A percentile compares a stretch with the other conserved stretches of the same genome.
Evolutionary conservation across 2,888 invertebrate species (phyloP).

Genomic region (Parthenolecanium corni): DNA sequence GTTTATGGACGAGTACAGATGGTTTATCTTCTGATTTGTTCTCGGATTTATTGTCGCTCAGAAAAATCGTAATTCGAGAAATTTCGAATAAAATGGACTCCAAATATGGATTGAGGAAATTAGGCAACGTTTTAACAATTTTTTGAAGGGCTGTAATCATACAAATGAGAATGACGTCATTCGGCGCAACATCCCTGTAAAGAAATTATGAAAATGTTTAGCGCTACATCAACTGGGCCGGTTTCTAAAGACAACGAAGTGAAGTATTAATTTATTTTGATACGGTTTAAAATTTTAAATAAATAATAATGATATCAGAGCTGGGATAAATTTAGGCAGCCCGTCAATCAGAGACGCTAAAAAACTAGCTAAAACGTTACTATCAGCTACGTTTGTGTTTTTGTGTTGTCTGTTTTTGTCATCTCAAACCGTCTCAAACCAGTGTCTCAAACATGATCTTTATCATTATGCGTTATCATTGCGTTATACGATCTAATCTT

Average conservation of each 20-base stretch:
- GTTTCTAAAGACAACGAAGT: background rate
- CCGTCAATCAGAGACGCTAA: no score
- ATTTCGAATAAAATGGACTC: constrained; percentile 22
- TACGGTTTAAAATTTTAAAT: background rate
- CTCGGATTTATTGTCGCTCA: background rate
- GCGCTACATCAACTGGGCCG: background rate
- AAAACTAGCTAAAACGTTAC: no score
- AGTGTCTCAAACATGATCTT: no score
- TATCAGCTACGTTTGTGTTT: no score
- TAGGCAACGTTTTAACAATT: constrained; percentile 65
- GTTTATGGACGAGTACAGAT: constrained; percentile 31
- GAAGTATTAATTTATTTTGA: constrained; percentile 36
- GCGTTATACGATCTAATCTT: no score
- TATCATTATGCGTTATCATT: no score
- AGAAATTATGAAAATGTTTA: background rate
- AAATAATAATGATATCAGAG: constrained; percentile 52
- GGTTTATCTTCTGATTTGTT: no score
- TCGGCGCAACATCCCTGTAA: constrained; percentile 15
- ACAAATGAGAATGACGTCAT: constrained; percentile 39
- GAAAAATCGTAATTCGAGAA: background rate
- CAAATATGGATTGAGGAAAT: constrained; percentile 63
- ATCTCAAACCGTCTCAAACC: no score
- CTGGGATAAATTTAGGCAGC: constrained; percentile 69
- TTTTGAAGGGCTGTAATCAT: constrained; percentile 68
- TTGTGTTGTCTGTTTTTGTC: no score